phyloP scores from a whole-genome alignment of 2,888 invertebrate species.

The Xanthostigma xanthostigma region DNA sequence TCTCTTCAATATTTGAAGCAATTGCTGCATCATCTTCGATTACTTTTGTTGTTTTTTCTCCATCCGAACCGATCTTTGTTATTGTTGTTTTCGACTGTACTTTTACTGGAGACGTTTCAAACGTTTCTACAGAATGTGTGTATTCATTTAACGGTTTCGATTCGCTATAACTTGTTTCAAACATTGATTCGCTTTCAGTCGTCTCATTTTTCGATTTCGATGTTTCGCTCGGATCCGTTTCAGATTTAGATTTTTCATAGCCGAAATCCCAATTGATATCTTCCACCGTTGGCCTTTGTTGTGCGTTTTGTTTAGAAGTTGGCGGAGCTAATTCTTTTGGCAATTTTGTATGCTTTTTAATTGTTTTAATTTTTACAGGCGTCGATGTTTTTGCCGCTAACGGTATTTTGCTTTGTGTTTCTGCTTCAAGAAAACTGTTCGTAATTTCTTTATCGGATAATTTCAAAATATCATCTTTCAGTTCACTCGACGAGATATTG shows the following conservation, averaged over 20 bases:
- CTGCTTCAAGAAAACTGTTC: not conserved
- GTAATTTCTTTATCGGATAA: slow-evolving; percentile 1
- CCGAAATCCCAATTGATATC: slow-evolving; percentile 27
- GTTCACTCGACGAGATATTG: not conserved
- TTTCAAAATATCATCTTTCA: not conserved
- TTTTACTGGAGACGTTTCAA: not conserved
- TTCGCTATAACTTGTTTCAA: not conserved
- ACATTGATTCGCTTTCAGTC: too few relatives aligned
- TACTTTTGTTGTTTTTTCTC: not conserved
- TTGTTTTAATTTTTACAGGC: slow-evolving; percentile 30
- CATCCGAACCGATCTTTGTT: not conserved
- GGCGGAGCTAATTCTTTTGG: slow-evolving; percentile 3
- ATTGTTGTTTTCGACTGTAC: not conserved
- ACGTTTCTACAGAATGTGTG: not conserved
- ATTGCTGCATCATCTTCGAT: not conserved
- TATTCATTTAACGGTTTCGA: not conserved
- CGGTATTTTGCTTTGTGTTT: slow-evolving; percentile 9
- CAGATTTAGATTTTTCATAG: not conserved
- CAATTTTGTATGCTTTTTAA: slow-evolving; percentile 31
- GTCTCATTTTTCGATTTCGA: too few relatives aligned
- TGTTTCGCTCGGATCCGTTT: not conserved
- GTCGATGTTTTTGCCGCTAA: slow-evolving; percentile 17
- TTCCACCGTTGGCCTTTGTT: slow-evolving; percentile 16
- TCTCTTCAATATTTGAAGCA: not conserved
- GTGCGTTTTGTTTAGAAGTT: slow-evolving; percentile 6